Conservation (phyloP, 2,113 vertebrate genomes). For the Tyto alba region DNA sequence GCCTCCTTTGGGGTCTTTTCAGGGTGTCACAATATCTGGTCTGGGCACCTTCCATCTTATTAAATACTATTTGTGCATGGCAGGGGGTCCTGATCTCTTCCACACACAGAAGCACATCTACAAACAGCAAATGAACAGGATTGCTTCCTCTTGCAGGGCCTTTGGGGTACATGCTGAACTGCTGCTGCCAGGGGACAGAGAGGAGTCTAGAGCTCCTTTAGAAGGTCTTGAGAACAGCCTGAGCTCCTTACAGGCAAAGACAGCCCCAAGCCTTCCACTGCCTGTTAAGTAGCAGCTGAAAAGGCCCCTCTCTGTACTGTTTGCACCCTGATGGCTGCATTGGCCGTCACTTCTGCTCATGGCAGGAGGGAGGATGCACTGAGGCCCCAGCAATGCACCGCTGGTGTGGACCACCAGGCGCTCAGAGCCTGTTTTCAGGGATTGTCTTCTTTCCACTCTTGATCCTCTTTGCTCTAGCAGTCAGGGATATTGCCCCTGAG, state of each 20-base stretch:
- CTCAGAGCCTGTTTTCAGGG: background rate
- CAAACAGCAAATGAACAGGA: background rate
- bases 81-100: no score
- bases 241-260: background rate
- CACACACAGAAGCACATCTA: background rate
- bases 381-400: background rate
- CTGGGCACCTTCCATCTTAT: no score
- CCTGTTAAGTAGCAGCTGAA: background rate
- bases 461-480: background rate
- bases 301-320: background rate
- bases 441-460: background rate
- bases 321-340: background rate
- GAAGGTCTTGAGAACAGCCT: background rate
- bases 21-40: no score
- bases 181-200: background rate
- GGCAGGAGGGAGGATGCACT: background rate
- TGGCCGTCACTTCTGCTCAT: background rate
- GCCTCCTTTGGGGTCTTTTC: background rate
- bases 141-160: background rate
- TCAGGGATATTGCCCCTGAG: background rate
- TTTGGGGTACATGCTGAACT: no score
- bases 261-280: fast-evolving
- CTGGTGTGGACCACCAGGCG: background rate
- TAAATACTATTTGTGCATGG: no score
- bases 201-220: background rate